Base-by-base conservation (phyloP, 1,140 invertebrate genomes). In the Triops cancriformis region DNA sequence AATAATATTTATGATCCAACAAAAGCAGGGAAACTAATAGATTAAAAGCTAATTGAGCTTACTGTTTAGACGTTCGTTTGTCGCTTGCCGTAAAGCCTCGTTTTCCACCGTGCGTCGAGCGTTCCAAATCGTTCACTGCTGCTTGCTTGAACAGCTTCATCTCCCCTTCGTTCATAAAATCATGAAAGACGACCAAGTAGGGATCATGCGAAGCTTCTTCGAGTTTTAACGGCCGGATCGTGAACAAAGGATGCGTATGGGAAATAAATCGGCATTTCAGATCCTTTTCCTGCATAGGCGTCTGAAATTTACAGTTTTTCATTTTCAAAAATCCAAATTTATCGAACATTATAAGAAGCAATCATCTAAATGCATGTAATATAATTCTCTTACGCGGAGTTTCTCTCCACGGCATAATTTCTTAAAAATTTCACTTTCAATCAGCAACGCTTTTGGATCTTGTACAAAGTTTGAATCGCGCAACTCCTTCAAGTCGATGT, bases 141-240 rank as follows among this genome's bases (percentile, higher is more conserved):
- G 87, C 72, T 37, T 82, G 77, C 80, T 86, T 87, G 26, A 89
- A 82, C n/a, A 81, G 77, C 26, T 85, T 81, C 26, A 87, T 85
- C 80, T 89, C 87, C 10, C 79, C 78, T 28, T 86, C 83, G 5
- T 83, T 85, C 18, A 89, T 82, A 37, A 88, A 82, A 80, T 89
- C 84, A 81, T 88, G 86, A 80, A 85, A 86, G 26, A 87, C 78
- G 1, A 86, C 84, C 72, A 89, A 84, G 80, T 83, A 85, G 18
- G 88, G 88, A 41, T 86, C 82, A 10, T 84, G 79, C 76, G 85
- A 85, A 45, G 85, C 79, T 18, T 85, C 83, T 82, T 89, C 88
- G 79, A 88, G 83, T 81, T 86, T 87, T 2, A 87, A 82, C 7
- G 88, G 88, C 31, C 82, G 82, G 6, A 89, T 79, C 0, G 84